phyloP scores from a whole-genome alignment of 1,140 invertebrate species.

The Charaxes varanes region DNA sequence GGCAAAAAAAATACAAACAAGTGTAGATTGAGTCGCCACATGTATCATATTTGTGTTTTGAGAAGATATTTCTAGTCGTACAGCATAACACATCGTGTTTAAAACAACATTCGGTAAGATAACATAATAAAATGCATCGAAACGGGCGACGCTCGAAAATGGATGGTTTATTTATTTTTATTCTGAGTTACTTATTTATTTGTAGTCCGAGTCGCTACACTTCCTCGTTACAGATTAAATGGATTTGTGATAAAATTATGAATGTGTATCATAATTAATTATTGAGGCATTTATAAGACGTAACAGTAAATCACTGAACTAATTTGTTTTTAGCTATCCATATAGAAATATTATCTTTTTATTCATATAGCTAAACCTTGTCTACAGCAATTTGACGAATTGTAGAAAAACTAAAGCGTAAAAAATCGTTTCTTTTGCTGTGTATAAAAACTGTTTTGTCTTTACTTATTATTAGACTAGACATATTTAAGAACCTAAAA shows the following conservation, averaged over 20 bases:
- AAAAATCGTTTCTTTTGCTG: too few species aligned
- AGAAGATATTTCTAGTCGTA: constrained; percentile 51
- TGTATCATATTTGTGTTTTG: constrained; percentile 61
- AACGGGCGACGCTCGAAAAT: constrained; percentile 19
- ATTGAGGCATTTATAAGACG: background rate
- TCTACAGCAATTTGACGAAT: too few species aligned
- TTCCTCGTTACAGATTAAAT: constrained; percentile 3
- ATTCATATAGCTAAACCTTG: too few species aligned
- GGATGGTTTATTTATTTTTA: constrained; percentile 36
- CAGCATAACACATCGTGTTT: constrained; percentile 41
- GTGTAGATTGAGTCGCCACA: constrained; percentile 54
- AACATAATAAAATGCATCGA: constrained; percentile 47
- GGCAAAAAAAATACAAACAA: constrained; percentile 37
- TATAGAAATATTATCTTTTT: too few species aligned
- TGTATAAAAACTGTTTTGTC: too few species aligned
- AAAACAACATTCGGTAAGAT: constrained; percentile 48
- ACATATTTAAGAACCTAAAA: too few species aligned
- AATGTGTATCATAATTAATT: background rate
- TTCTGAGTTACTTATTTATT: constrained; percentile 33
- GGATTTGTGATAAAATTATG: background rate
- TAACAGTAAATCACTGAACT: too few species aligned
- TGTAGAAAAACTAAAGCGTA: too few species aligned
- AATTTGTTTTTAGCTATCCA: too few species aligned
- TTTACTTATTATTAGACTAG: too few species aligned
- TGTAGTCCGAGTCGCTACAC: constrained; percentile 22